phyloP scores from a whole-genome alignment of 2,797 vertebrate genomes.

The Catharus ustulatus region DNA sequence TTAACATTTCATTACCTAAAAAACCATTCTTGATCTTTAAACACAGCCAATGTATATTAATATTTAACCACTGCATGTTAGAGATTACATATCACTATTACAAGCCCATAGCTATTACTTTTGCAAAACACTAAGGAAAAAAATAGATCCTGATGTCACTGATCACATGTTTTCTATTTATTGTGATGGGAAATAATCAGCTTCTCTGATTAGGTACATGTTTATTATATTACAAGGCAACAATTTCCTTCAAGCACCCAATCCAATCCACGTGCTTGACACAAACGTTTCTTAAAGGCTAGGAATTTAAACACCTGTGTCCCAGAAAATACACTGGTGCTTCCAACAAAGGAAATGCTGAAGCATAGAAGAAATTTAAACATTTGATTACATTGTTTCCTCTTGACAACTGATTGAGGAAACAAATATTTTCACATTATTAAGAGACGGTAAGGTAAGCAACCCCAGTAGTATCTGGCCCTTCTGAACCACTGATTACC shows the following conservation, averaged over 20 bases:
- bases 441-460: background rate
- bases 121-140: background rate
- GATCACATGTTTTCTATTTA: constrained; percentile 36
- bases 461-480: background rate
- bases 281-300: constrained; percentile 5
- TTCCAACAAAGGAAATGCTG: constrained; percentile 18
- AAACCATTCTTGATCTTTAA: constrained; percentile 50
- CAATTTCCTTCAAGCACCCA: background rate
- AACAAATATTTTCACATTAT: constrained; percentile 1
- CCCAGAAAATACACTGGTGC: background rate
- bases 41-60: constrained; percentile 50
- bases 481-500: background rate
- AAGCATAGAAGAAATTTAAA: background rate
- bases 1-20: constrained; percentile 18
- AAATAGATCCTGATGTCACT: constrained; percentile 38
- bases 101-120: constrained; percentile 4
- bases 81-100: constrained; percentile 41
- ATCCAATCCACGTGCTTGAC: background rate
- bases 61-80: constrained; percentile 54
- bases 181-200: constrained; percentile 33
- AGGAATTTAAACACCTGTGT: background rate
- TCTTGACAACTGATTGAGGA: constrained; percentile 7
- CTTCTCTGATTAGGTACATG: constrained; percentile 24
- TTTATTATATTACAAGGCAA: constrained; percentile 37
- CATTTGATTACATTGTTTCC: constrained; percentile 41